Evolutionary conservation across 2,113 vertebrate genomes (phyloP).

Genomic region (Phasianus colchicus): DNA sequence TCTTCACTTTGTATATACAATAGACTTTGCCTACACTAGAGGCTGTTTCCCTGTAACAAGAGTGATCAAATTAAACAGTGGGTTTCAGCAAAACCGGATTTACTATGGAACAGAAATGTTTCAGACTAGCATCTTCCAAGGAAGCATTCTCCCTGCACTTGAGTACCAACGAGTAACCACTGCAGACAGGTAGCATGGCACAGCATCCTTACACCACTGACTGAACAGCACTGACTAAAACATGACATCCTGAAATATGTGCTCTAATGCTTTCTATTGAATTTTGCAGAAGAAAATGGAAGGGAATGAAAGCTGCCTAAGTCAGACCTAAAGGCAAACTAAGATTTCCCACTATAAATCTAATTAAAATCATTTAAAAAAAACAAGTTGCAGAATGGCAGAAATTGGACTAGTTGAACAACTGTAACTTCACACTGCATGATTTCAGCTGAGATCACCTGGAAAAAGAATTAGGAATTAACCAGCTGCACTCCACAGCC

Average conservation of each 20-base stretch:
- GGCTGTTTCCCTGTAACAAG: not conserved
- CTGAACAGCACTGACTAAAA: not conserved
- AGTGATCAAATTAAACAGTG: not conserved
- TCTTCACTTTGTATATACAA: not conserved
- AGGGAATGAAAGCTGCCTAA: not conserved
- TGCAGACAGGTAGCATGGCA: not conserved
- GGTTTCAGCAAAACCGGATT: not conserved
- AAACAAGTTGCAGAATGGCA: not conserved
- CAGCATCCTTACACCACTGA: not conserved
- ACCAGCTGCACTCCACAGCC: not conserved
- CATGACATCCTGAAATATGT: not conserved
- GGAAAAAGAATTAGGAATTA: not conserved
- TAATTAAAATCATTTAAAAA: not conserved
- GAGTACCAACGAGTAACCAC: rapidly evolving
- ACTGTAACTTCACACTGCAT: not conserved
- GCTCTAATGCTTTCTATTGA: rapidly evolving
- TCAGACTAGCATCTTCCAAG: not conserved
- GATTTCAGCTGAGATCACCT: not conserved
- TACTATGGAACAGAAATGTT: not conserved
- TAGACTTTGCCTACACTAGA: not conserved
- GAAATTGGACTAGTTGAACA: not conserved
- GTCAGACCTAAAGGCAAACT: not conserved
- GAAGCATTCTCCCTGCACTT: not conserved
- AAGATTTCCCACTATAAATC: not conserved
- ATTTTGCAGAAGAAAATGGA: not conserved